Evolutionary conservation across 2,888 invertebrate genomes (phyloP).

Genomic region (Pseudococcus viburni): DNA sequence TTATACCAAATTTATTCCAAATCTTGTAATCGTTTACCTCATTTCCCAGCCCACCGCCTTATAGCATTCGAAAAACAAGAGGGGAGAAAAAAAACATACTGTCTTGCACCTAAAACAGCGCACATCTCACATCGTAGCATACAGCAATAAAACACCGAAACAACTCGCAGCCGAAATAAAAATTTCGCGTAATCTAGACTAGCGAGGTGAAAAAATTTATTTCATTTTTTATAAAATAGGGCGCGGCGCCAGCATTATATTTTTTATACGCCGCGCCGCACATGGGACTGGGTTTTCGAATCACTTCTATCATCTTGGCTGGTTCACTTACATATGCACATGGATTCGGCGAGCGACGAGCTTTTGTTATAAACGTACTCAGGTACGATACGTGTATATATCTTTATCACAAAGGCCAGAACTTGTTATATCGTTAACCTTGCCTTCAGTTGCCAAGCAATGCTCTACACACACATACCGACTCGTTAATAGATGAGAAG

Average conservation of each 20-base stretch:
- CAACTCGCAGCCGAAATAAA: neutral
- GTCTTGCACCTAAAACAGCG: too few species aligned
- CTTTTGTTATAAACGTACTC: neutral
- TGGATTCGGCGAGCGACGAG: neutral
- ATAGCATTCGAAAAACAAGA: too few species aligned
- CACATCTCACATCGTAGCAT: too few species aligned
- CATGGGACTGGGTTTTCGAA: neutral
- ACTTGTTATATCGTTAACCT: conserved; percentile 25
- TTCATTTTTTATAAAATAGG: neutral
- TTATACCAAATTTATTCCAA: too few species aligned
- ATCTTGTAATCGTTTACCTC: too few species aligned
- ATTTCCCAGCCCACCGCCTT: too few species aligned
- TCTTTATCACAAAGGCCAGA: conserved; percentile 18
- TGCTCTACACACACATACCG: neutral
- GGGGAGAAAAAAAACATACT: too few species aligned
- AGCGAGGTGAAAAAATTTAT: neutral
- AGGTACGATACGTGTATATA: neutral
- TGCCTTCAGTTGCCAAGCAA: neutral
- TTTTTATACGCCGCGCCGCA: neutral
- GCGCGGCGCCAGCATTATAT: neutral
- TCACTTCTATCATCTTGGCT: neutral
- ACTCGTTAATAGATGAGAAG: conserved; percentile 29
- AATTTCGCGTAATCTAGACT: neutral
- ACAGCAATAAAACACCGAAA: neutral
- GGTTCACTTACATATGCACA: neutral